These are phyloP conservation scores for Gallinago undulata DNA, from an alignment of 2,113 vertebrate species.

Conservation along the genomic window DNA sequence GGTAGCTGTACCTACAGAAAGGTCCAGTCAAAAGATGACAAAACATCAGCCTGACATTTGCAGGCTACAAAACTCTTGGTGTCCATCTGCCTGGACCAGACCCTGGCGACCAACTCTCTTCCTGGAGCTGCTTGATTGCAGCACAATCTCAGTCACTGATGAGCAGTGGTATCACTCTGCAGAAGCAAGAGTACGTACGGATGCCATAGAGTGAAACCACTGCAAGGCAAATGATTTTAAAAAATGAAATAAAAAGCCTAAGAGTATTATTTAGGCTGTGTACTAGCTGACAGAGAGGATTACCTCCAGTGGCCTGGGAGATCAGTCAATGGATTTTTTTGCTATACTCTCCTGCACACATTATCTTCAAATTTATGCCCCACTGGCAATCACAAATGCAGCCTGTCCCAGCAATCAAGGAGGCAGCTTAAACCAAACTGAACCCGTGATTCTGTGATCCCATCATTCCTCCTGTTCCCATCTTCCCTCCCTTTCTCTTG, in stretches of 20 bases:
- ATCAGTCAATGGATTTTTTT: not conserved
- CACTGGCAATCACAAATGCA: not conserved
- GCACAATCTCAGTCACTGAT: not conserved
- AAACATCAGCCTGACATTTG: not conserved
- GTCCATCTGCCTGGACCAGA: not conserved
- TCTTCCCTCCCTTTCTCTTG: not conserved
- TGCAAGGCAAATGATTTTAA: not conserved
- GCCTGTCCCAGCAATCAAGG: not conserved
- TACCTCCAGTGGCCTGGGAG: not conserved
- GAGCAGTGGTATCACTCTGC: not conserved
- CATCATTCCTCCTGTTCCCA: not conserved
- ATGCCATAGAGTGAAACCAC: not conserved
- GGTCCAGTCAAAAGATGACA: not conserved
- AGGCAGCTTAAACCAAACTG: not conserved
- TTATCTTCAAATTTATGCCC: not conserved
- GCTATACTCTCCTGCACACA: not conserved
- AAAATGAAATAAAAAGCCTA: not conserved
- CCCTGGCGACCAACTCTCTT: not conserved
- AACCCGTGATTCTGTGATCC: not conserved
- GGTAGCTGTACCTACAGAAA: not conserved
- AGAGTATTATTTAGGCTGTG: not conserved
- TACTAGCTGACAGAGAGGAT: not conserved
- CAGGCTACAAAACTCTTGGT: not conserved
- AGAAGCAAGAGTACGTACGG: not conserved
- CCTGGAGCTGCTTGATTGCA: not conserved